Evolutionary conservation across 2,888 invertebrate genomes (phyloP), one percentile per base, ranked within the genome.

Genomic region (Branchipolynoe longqiensis): DNA sequence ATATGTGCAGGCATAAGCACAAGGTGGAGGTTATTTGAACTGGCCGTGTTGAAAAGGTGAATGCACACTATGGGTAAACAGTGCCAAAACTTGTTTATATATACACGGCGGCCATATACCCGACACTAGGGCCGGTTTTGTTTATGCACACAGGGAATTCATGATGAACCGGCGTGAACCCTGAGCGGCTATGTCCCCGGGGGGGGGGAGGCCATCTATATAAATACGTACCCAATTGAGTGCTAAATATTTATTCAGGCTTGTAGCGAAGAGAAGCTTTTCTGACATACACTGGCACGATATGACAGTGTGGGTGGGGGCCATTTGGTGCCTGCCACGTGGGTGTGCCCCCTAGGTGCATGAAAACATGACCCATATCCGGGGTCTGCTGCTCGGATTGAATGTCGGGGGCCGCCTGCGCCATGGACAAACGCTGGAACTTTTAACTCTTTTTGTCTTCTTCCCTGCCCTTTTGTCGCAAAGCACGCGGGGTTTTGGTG

Each of bases 171-270:
- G 33, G 36, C 69, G n/a, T 33, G 69, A 69, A 31, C 69, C 38
- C 69, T 2, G 25, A 36, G 36, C 22, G 58, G 36, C 62, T 36
- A 22, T 36, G 38, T 36, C 69, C 69, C 69, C 33, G 12, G 69
- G 69, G 36, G 36, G 18, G 48, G 48, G 1, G 18, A 0, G 14
- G 6, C 38, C 36, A 8, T 69, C 69, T 69, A 69, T 69, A 69
- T 69, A 69, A 69, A 69, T 69, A 69, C 69, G 14, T 38, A 12
- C 3, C 69, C 69, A 69, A 69, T 69, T 69, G 69, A 69, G 69
- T 38, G 38, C 69, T 69, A 69, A 69, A 69, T 69, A 69, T 69
- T 69, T 69, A 69, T 25, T 38, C 18, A 31, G 36, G 69, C 69
- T 69, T 69, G 69, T 69, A 69, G 69, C 69, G 36, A 69, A 69